Evolutionary conservation across 2,113 vertebrate species (phyloP).

Genomic region (Eira barbara): DNA sequence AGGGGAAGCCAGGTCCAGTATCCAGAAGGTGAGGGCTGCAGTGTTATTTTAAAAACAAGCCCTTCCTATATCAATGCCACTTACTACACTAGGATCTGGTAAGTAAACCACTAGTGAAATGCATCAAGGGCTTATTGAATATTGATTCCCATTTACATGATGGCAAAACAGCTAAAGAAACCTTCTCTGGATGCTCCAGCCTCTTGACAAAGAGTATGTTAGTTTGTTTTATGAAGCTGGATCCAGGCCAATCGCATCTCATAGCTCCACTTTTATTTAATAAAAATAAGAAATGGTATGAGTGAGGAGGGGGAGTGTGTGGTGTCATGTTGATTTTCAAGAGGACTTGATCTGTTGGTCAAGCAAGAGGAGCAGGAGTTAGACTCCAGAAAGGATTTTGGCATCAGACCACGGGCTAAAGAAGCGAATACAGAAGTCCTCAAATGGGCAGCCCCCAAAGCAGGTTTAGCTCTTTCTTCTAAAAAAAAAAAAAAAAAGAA

Average conservation of each 20-base stretch:
- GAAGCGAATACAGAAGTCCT: slow-evolving; percentile 24
- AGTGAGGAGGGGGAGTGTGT: neutral
- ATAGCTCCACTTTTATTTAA: slow-evolving; percentile 80
- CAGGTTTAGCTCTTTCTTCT: neutral
- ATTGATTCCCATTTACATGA: slow-evolving; percentile 80
- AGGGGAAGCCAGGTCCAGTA: too few species aligned
- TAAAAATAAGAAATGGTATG: slow-evolving; percentile 74
- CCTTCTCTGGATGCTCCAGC: slow-evolving; percentile 62
- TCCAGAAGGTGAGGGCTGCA: too few species aligned
- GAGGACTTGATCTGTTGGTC: slow-evolving; percentile 62
- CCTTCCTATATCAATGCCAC: too few species aligned
- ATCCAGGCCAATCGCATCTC: slow-evolving; percentile 75
- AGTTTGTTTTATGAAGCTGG: slow-evolving; percentile 78
- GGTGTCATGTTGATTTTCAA: slow-evolving; percentile 61
- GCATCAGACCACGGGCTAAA: neutral
- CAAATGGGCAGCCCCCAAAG: neutral
- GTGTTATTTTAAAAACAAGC: too few species aligned
- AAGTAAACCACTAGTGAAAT: too few species aligned
- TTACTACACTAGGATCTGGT: too few species aligned
- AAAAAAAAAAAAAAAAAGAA: neutral
- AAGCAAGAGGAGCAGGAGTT: slow-evolving; percentile 75
- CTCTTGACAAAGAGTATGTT: slow-evolving; percentile 78
- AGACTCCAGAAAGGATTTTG: slow-evolving; percentile 52
- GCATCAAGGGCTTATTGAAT: slow-evolving; percentile 31
- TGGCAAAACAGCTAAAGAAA: slow-evolving; percentile 78